These are phyloP conservation scores for Clytia hemisphaerica DNA, from an alignment of 30 jellyfish, hydroid and myxozoan species.

Conservation along the genomic window DNA sequence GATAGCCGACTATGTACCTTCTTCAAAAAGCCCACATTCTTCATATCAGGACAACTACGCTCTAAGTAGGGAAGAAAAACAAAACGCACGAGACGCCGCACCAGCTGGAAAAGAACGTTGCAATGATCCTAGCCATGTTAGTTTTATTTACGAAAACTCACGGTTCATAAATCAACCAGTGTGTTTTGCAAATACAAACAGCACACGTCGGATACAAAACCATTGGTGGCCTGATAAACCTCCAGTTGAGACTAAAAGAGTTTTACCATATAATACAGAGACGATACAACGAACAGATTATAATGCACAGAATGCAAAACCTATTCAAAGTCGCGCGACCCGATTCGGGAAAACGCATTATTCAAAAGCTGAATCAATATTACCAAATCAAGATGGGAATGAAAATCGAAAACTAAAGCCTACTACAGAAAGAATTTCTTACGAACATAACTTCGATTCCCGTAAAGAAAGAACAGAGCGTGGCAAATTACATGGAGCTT, in stretches of 20 bases:
- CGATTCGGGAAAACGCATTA: constrained; percentile 40
- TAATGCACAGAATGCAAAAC: neutral
- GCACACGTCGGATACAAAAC: constrained; percentile 22
- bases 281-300: constrained; percentile 48
- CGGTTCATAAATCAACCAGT: constrained; percentile 70
- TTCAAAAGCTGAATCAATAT: constrained; percentile 39
- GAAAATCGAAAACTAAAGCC: neutral
- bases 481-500: constrained; percentile 64
- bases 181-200: constrained; percentile 52
- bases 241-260: constrained; percentile 22
- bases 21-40: neutral
- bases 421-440: constrained; percentile 47
- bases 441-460: constrained; percentile 55
- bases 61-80: too few species aligned
- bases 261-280: constrained; percentile 26
- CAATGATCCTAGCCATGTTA: constrained; percentile 37
- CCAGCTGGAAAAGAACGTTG: constrained; percentile 50
- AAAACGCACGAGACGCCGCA: neutral
- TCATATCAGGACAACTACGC: too few species aligned
- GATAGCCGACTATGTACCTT: constrained; percentile 45
- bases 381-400: constrained; percentile 35
- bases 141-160: constrained; percentile 61
- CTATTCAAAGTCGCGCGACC: constrained; percentile 28
- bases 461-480: constrained; percentile 47
- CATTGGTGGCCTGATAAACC: constrained; percentile 68